These are phyloP conservation scores for Peromyscus melanophrys DNA, from an alignment of 2,797 vertebrate genomes.

Conservation along the genomic window DNA sequence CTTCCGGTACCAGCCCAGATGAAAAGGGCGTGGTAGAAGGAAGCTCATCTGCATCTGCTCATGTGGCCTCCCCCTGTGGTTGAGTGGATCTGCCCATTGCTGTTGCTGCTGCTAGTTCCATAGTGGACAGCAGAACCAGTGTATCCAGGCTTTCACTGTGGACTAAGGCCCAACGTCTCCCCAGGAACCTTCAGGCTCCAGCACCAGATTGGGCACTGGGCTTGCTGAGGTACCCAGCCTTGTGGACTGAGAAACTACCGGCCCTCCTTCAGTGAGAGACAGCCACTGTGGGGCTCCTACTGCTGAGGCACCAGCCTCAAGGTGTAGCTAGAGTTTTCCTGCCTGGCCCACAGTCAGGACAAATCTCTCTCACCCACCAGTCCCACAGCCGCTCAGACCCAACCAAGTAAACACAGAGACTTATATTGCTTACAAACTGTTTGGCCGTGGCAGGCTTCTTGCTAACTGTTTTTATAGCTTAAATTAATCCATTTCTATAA, in stretches of 20 bases:
- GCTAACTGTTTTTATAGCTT: too few relatives aligned
- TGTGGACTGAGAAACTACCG: not conserved
- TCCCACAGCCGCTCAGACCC: too few relatives aligned
- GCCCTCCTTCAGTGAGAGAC: not conserved
- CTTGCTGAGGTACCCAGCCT: not conserved
- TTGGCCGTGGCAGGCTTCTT: too few relatives aligned
- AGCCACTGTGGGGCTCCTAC: too few relatives aligned
- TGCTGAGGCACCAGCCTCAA: not conserved
- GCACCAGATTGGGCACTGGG: not conserved
- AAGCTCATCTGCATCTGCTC: not conserved
- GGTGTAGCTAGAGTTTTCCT: too few relatives aligned
- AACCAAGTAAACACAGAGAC: too few relatives aligned
- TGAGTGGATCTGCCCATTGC: not conserved
- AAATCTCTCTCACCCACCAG: too few relatives aligned
- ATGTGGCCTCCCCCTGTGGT: not conserved
- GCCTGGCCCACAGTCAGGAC: too few relatives aligned
- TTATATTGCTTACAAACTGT: too few relatives aligned
- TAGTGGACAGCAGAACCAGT: not conserved
- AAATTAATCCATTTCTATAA: too few relatives aligned
- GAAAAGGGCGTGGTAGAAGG: not conserved
- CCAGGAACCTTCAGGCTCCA: not conserved
- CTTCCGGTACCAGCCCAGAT: not conserved
- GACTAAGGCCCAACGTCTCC: accelerated
- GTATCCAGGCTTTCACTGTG: not conserved
- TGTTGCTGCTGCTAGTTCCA: not conserved